Conservation (phyloP, 2,797 vertebrate genomes). For the Apodemus agrarius region DNA sequence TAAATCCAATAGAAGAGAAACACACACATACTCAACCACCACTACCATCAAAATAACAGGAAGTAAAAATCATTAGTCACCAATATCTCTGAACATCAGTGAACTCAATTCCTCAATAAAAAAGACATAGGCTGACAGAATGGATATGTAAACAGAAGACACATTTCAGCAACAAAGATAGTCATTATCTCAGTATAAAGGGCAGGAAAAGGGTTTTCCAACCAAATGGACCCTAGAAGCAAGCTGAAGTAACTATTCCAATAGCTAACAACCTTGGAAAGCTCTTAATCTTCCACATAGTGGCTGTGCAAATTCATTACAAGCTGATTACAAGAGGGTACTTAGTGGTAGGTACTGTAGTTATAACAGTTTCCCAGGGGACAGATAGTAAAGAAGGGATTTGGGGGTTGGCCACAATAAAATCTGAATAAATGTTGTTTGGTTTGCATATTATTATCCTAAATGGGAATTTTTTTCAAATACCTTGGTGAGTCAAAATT, state of each 20-base stretch:
- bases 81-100: no score
- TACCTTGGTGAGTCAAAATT: constrained; percentile 1
- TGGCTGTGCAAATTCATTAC: constrained; percentile 8
- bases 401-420: constrained; percentile 20
- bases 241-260: background rate
- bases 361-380: background rate
- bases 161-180: no score
- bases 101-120: no score
- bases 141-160: no score
- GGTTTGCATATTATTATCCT: constrained; percentile 38
- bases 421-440: constrained; percentile 33
- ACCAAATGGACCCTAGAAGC: background rate
- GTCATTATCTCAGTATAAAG: no score
- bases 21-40: no score
- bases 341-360: background rate
- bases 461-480: constrained; percentile 29
- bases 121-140: no score
- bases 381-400: background rate
- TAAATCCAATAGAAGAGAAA: no score
- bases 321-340: background rate
- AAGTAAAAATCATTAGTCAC: no score
- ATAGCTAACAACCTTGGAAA: background rate
- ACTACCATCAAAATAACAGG: no score
- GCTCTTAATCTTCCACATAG: background rate
- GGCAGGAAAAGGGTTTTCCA: no score